phyloP scores from a whole-genome alignment of 2,113 vertebrate genomes.

The Neomonachus schauinslandi region DNA sequence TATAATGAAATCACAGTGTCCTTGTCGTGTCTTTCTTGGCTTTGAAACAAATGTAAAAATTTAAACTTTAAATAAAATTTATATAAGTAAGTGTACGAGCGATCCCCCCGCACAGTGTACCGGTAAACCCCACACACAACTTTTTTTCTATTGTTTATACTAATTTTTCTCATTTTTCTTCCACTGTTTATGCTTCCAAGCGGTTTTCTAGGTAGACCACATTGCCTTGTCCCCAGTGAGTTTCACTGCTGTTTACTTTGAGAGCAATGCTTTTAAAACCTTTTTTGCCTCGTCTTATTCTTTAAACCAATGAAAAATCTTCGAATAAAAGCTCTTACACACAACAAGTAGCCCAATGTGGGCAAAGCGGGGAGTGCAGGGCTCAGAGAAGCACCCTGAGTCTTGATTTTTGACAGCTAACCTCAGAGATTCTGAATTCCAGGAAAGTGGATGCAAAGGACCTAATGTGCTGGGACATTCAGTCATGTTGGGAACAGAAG shows the following conservation, averaged over 20 bases:
- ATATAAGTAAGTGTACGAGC: background rate
- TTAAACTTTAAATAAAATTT: background rate
- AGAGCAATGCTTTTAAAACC: background rate
- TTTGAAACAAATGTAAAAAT: background rate
- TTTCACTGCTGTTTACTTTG: background rate
- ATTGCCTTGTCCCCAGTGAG: background rate
- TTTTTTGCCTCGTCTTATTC: background rate
- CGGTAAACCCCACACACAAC: no score
- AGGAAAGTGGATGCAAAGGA: background rate
- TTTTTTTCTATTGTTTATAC: background rate
- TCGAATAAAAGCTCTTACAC: background rate
- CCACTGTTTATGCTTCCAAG: background rate
- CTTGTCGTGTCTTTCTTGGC: background rate
- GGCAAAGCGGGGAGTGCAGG: background rate
- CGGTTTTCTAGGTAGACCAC: background rate
- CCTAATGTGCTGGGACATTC: background rate
- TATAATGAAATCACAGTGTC: background rate
- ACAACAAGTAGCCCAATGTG: no score
- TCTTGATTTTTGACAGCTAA: background rate
- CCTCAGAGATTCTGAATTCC: background rate
- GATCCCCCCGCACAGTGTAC: fast-evolving
- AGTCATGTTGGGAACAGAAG: background rate
- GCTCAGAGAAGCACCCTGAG: background rate
- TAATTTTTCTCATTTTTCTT: background rate
- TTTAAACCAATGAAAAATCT: background rate